These are phyloP conservation scores for Temnothorax longispinosus DNA, from an alignment of 1,140 invertebrate genomes.

Conservation along the genomic window DNA sequence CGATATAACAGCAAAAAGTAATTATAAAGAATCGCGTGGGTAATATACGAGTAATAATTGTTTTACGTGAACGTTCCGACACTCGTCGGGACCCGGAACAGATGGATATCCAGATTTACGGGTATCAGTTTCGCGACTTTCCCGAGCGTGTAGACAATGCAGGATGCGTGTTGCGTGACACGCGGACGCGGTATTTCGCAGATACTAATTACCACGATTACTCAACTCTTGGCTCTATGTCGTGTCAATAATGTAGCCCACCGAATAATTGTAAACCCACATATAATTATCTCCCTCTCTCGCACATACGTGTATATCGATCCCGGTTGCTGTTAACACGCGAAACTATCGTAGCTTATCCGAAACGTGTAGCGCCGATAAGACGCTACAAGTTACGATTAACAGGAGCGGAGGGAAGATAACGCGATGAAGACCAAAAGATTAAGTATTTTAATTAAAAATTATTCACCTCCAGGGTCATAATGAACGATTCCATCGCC, in stretches of 20 bases:
- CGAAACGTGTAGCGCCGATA: background rate
- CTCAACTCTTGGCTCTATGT: conserved; percentile 11
- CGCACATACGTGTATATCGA: conserved; percentile 14
- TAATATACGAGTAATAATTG: conserved; percentile 60
- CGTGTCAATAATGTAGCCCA: conserved; percentile 32
- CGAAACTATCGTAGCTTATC: conserved; percentile 33
- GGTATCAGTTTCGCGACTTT: background rate
- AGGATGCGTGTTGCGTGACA: conserved; percentile 54
- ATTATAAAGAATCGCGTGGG: conserved; percentile 14
- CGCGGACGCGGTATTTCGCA: conserved; percentile 54
- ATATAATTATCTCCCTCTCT: conserved; percentile 17
- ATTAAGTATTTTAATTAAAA: conserved; percentile 34
- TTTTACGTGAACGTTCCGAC: conserved; percentile 41
- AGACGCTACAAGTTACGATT: background rate
- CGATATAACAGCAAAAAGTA: conserved; percentile 11
- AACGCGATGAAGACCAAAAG: background rate
- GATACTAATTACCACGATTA: conserved; percentile 58
- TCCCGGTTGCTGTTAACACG: background rate
- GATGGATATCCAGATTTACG: conserved; percentile 49
- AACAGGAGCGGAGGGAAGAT: background rate
- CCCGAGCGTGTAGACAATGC: conserved; percentile 52
- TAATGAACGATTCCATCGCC: conserved; percentile 86
- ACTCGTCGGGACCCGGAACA: conserved; percentile 56
- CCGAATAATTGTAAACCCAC: background rate
- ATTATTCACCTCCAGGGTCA: conserved; percentile 86